Base-by-base conservation (phyloP, 2,113 vertebrate species). In the Baryphthengus martii region DNA sequence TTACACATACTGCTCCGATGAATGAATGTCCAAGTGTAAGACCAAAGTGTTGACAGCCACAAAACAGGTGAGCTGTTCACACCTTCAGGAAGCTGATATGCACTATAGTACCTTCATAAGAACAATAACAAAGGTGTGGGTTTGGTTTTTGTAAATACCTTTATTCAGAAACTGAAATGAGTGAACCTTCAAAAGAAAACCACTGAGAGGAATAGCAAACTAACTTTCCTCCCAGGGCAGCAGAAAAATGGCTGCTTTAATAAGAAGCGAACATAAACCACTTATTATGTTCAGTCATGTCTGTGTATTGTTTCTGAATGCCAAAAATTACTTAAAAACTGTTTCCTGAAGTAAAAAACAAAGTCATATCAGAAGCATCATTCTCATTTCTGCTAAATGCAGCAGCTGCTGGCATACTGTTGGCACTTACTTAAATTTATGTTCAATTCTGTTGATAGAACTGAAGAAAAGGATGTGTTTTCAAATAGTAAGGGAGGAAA, bases 311-410 rank as follows among this genome's bases (percentile, higher is more conserved):
- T 58, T 85, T 95, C 35, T 71, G 49, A 88, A 90, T 75, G 29
- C 13, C 44, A 96, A 94, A 84, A 85, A 78, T 85, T 81, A 65
- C 26, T 88, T 94, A 14, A 90, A 81, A 90, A 72, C 26, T 74
- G 11, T 53, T 85, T 90, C 18, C 26, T 92, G 52, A 92, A 92
- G 18, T 90, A 40, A 82, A 79, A 85, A 55, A 79, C 53, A 55
- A 24, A 45, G 31, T 35, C 35, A 70, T 2, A 71, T 83, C 52
- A 83, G 56, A 94, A 86, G 7, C 29, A 74, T 65, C 47, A n/a
- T 67, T 93, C 62, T 87, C 6, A 44, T 89, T 84, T 84, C 40
- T 88, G 35, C 40, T 88, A 83, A 88, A 74, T 35, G 39, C 39
- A 79, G 52, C 50, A 45, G n/a, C 50, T 81, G 52, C 65, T 93